These are phyloP conservation scores for Portevinia maculata DNA, from an alignment of 2,888 invertebrate species.

Conservation along the genomic window DNA sequence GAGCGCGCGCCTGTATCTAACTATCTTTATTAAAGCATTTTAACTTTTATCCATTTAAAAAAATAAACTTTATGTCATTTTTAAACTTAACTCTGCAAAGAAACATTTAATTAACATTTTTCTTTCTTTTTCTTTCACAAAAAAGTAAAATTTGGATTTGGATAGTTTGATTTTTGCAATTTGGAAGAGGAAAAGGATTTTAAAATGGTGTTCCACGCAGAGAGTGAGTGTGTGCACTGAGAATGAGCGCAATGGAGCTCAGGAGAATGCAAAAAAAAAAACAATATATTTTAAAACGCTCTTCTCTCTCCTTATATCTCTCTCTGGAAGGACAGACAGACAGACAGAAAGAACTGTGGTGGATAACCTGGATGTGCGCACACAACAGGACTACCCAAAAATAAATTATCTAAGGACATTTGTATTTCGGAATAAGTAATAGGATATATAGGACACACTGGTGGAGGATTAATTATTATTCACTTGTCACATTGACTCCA, in stretches of 20 bases:
- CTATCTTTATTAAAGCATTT: constrained; percentile 28
- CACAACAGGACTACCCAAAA: constrained; percentile 66
- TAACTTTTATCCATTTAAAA: constrained; percentile 39
- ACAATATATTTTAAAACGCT: constrained; percentile 3
- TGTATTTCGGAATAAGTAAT: constrained; percentile 43
- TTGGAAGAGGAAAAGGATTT: constrained; percentile 65
- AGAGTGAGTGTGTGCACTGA: constrained; percentile 19
- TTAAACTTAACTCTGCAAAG: constrained; percentile 55
- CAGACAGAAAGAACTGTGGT: constrained; percentile 29
- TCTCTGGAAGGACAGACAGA: constrained; percentile 36
- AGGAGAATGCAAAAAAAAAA: constrained; percentile 51
- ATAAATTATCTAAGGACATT: constrained; percentile 47
- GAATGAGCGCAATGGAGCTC: constrained; percentile 42
- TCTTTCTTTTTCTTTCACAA: constrained; percentile 69
- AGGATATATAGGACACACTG: constrained; percentile 58
- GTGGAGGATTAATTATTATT: constrained; percentile 53
- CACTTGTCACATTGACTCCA: constrained; percentile 41
- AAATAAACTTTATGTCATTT: constrained; percentile 59
- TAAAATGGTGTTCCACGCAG: constrained; percentile 31
- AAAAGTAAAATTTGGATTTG: constrained; percentile 63
- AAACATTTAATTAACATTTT: constrained; percentile 67
- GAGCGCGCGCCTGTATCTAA: constrained; percentile 15
- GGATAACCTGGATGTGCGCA: constrained; percentile 69
- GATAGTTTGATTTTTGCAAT: constrained; percentile 73
- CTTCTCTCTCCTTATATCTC: not conserved